Base-by-base conservation (phyloP, 2,797 vertebrate species). In the Echeneis naucrates region DNA sequence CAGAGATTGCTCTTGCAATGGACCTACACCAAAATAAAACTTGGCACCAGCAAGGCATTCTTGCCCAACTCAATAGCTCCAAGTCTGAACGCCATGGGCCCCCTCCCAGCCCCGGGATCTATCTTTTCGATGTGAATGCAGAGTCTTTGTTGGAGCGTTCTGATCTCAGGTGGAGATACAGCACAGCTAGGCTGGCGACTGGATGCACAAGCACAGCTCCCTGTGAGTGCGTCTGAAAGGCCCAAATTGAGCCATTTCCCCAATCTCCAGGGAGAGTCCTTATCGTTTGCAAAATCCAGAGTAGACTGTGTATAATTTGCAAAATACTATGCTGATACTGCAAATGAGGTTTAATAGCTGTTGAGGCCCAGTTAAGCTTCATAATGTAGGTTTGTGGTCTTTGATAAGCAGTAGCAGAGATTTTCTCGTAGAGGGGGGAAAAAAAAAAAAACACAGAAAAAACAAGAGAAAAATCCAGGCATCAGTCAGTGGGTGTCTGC, bases 261-360 rank as follows among this genome's bases (percentile, higher is more conserved):
- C 75, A 57, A 53, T 81, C 89, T 86, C 89, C 37, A 50, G 83
- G 80, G 93, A 92, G 80, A 71, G 61, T 51, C 74, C 80, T 94
- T 94, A 95, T 95, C 94, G 17, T 81, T 85, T 80, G 79, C 71
- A 63, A 83, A 77, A 88, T 90, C 91, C 88, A 91, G 82, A 84
- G 83, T 44, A 91, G 89, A 92, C 90, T 88, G 89, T 90, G 81
- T 88, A 90, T 93, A 93, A 93, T 93, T 95, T 92, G 86, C 88
- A 89, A 93, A 92, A 93, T 80, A 91, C 91, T 90, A 87, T 82
- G 81, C 91, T 90, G 92, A 95, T 95, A 93, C 90, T 88, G 91
- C 83, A 94, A 95, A 94, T 95, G 75, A 94, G 78, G 79, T 93
- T 92, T 94, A 94, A 95, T 95, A 91, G 93, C 90, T 77, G 89